These are phyloP conservation scores for Drosophila testacea DNA, from an alignment of 2,888 invertebrate species.

Conservation along the genomic window DNA sequence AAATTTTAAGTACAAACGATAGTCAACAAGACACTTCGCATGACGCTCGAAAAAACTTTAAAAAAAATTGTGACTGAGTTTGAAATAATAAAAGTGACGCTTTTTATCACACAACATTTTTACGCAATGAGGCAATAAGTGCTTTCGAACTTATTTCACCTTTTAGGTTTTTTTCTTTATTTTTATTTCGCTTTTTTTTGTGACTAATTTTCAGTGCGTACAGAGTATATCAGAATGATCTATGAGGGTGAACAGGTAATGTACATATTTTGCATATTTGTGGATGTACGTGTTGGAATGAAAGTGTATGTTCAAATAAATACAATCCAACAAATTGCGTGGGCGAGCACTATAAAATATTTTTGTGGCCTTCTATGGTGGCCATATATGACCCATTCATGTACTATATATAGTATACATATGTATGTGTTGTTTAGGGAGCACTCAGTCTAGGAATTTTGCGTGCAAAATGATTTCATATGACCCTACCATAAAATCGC, in stretches of 20 bases:
- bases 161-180: too few relatives aligned
- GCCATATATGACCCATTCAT: constrained; percentile 14
- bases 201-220: not conserved
- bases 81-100: too few relatives aligned
- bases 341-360: constrained; percentile 42
- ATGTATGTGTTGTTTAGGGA: not conserved
- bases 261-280: constrained; percentile 12
- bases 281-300: constrained; percentile 1
- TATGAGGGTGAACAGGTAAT: constrained; percentile 6
- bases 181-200: too few relatives aligned
- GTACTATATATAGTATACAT: not conserved
- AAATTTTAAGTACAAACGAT: too few relatives aligned
- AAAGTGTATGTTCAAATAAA: constrained; percentile 4
- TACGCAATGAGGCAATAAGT: too few relatives aligned
- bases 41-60: too few relatives aligned
- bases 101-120: too few relatives aligned
- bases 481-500: constrained; percentile 46
- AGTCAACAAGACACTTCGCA: too few relatives aligned
- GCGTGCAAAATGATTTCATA: constrained; percentile 56
- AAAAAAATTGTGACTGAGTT: too few relatives aligned
- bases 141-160: too few relatives aligned
- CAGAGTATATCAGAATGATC: constrained; percentile 2
- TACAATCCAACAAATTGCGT: constrained; percentile 34
- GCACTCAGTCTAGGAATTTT: constrained; percentile 17
- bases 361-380: constrained; percentile 13